Conservation (phyloP, 2,888 invertebrate species). For the Stenodera caucasica region DNA sequence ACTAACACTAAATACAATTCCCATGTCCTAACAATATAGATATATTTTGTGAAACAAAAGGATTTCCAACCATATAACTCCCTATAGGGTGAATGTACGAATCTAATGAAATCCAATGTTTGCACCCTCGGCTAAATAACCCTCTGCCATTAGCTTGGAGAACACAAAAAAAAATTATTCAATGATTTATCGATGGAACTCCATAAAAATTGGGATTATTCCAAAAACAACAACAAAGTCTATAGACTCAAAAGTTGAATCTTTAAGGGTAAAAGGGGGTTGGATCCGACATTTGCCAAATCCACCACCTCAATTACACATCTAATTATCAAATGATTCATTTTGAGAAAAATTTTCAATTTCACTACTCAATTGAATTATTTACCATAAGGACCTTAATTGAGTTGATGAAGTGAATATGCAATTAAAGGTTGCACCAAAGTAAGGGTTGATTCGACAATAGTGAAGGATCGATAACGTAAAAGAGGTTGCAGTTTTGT, state of each 20-base stretch:
- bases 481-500: constrained; percentile 18
- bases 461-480: constrained; percentile 21
- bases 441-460: constrained; percentile 13
- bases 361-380: neutral
- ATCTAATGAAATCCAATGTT: constrained; percentile 39
- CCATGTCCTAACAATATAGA: neutral
- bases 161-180: no score
- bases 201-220: no score
- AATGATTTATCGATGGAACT: neutral
- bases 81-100: constrained; percentile 29
- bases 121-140: constrained; percentile 25
- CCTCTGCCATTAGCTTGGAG: no score
- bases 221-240: neutral
- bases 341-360: constrained; percentile 8
- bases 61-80: constrained; percentile 33
- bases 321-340: constrained; percentile 29
- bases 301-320: constrained; percentile 19
- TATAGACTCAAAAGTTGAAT: neutral
- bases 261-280: no score
- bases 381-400: constrained; percentile 2
- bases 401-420: constrained; percentile 24
- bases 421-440: constrained; percentile 15
- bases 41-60: constrained; percentile 31
- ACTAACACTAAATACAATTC: neutral
- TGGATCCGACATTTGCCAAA: no score